Conservation (phyloP, 2,888 invertebrate species). For the Nephrocerus scutellatus region DNA sequence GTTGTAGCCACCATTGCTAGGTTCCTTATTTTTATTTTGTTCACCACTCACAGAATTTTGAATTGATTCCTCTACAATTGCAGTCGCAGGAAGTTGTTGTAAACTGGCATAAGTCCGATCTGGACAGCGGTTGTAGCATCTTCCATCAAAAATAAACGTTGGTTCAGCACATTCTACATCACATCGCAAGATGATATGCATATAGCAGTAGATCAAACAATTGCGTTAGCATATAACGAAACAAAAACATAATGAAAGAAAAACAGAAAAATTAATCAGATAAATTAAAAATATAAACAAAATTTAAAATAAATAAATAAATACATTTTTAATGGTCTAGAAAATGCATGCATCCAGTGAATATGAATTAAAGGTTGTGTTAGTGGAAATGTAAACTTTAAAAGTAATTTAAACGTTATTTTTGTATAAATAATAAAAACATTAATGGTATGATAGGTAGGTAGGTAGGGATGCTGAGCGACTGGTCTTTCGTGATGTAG, state of each 20-base stretch:
- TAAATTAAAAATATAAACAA: background rate
- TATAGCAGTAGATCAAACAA: no score
- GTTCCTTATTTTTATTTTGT: constrained; percentile 7
- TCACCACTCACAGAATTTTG: constrained; percentile 1
- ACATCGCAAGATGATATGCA: no score
- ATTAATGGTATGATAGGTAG: background rate
- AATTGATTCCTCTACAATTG: constrained; percentile 1
- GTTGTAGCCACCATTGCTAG: constrained; percentile 9
- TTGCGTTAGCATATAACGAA: constrained; percentile 4
- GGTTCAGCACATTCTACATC: constrained; percentile 40
- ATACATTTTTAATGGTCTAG: constrained; percentile 14
- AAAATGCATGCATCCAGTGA: constrained; percentile 12
- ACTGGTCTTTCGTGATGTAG: no score
- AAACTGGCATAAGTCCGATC: constrained; percentile 33
- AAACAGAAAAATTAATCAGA: background rate
- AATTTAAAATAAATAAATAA: constrained; percentile 15
- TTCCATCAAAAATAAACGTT: constrained; percentile 37
- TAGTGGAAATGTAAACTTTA: constrained; percentile 11
- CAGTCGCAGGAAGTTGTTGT: constrained; percentile 14
- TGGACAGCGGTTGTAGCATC: constrained; percentile 42
- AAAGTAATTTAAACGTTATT: constrained; percentile 13
- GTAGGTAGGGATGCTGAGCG: no score
- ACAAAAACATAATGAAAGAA: constrained; percentile 1
- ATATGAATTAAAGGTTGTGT: constrained; percentile 11
- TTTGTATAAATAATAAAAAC: constrained; percentile 6